Evolutionary conservation across 1,140 invertebrate genomes (phyloP).

Genomic region (Danaus plexippus): DNA sequence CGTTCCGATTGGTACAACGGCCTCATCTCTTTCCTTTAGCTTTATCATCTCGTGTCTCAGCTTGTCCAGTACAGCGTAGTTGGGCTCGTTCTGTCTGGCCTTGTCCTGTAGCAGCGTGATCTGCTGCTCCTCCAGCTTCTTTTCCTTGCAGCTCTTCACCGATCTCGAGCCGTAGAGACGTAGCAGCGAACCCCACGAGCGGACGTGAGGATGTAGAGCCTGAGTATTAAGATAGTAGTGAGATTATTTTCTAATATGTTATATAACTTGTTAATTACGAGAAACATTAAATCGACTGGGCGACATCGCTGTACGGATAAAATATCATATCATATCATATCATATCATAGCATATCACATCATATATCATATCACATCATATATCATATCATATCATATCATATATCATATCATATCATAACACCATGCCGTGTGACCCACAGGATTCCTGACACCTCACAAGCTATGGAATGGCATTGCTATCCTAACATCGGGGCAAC

Average conservation of each 20-base stretch:
- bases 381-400: too few relatives aligned
- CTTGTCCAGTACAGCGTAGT: conserved; percentile 94
- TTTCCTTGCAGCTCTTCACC: conserved; percentile 93
- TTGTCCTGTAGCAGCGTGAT: conserved; percentile 93
- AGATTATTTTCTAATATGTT: too few relatives aligned
- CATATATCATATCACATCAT: too few relatives aligned
- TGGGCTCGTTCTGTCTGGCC: conserved; percentile 92
- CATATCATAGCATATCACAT: too few relatives aligned
- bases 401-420: not conserved
- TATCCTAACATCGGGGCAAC: too few relatives aligned
- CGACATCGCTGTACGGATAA: too few relatives aligned
- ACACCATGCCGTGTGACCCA: not conserved
- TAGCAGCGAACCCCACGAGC: conserved; percentile 94
- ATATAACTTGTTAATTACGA: too few relatives aligned
- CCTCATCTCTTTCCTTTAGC: conserved; percentile 77
- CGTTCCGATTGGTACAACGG: conserved; percentile 82
- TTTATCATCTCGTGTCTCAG: conserved; percentile 91
- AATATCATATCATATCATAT: not conserved
- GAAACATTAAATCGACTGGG: too few relatives aligned
- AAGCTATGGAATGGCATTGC: too few relatives aligned
- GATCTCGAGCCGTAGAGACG: conserved; percentile 94
- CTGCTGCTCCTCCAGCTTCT: conserved; percentile 95
- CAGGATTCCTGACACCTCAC: not conserved
- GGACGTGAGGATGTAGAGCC: conserved; percentile 92
- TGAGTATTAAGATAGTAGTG: conserved; percentile 32